Conservation (phyloP, 2,113 vertebrate genomes). For the Neotoma lepida region DNA sequence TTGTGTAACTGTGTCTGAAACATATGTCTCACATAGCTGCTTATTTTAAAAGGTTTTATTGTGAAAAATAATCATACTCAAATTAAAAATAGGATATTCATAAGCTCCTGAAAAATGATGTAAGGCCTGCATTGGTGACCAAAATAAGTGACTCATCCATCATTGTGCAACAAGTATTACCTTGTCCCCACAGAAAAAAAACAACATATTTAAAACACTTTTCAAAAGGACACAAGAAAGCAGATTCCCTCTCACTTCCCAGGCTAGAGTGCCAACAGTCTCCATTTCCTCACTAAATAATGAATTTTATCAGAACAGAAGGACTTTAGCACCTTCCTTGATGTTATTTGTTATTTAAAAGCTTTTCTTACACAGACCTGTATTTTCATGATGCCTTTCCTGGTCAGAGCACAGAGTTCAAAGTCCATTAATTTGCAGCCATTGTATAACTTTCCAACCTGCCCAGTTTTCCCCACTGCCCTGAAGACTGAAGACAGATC, state of each 20-base stretch:
- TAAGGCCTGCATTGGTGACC: neutral
- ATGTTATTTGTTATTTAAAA: conserved; percentile 32
- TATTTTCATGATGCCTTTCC: neutral
- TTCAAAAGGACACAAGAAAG: neutral
- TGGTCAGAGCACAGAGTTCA: neutral
- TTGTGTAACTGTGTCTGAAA: neutral
- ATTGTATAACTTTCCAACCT: neutral
- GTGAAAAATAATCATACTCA: neutral
- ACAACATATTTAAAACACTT: neutral
- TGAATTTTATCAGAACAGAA: neutral
- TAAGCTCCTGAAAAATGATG: neutral
- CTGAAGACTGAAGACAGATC: neutral
- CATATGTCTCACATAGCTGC: too few species aligned
- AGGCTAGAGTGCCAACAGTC: neutral
- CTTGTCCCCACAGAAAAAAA: neutral
- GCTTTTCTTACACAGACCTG: neutral
- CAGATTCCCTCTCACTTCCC: neutral
- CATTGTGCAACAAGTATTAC: neutral
- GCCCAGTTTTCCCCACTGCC: neutral
- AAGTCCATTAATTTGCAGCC: too few species aligned
- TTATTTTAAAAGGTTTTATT: neutral
- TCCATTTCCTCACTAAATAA: neutral
- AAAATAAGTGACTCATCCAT: neutral
- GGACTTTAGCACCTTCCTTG: neutral
- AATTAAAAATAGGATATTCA: neutral